A percentile compares a stretch with the other conserved stretches of the same genome.
phyloP scores from a whole-genome alignment of 2,797 vertebrate genomes.

The Labroides dimidiatus region DNA sequence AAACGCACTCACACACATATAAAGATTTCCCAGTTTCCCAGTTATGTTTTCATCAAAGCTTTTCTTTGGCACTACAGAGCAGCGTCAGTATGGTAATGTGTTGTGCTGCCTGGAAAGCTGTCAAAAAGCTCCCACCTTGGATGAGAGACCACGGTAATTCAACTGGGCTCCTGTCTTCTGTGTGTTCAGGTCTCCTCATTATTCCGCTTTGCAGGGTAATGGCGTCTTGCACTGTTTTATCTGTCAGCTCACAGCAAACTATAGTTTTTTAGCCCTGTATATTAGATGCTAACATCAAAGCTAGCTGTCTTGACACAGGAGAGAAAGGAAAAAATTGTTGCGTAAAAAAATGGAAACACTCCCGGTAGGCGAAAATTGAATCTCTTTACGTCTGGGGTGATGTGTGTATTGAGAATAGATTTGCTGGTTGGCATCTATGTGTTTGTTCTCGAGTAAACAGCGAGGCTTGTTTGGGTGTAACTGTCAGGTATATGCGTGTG shows the following conservation, averaged over 20 bases:
- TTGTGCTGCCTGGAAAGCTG: constrained; percentile 87
- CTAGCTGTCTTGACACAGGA: constrained; percentile 83
- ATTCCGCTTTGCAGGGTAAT: constrained; percentile 86
- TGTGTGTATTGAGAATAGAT: constrained; percentile 87
- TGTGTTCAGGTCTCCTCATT: constrained; percentile 86
- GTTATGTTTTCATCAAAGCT: constrained; percentile 88
- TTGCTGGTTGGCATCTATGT: constrained; percentile 83
- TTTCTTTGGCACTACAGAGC: constrained; percentile 86
- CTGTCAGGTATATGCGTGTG: constrained; percentile 84
- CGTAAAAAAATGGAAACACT: constrained; percentile 83
- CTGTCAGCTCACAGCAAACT: constrained; percentile 87
- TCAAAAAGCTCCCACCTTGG: constrained; percentile 87
- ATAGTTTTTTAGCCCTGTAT: constrained; percentile 86
- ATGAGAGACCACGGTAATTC: constrained; percentile 87
- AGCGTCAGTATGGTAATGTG: constrained; percentile 86
- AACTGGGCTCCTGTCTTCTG: constrained; percentile 86
- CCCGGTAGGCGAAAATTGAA: constrained; percentile 86
- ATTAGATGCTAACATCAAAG: constrained; percentile 87
- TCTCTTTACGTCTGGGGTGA: constrained; percentile 86
- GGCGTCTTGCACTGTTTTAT: constrained; percentile 86
- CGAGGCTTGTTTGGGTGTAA: constrained; percentile 85
- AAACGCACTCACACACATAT: constrained; percentile 68
- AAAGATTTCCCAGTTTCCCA: constrained; percentile 85
- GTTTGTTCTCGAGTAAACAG: constrained; percentile 86
- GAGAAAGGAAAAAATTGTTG: constrained; percentile 78